Conservation (phyloP, 2,797 vertebrate genomes). For the Acanthis flammea region DNA sequence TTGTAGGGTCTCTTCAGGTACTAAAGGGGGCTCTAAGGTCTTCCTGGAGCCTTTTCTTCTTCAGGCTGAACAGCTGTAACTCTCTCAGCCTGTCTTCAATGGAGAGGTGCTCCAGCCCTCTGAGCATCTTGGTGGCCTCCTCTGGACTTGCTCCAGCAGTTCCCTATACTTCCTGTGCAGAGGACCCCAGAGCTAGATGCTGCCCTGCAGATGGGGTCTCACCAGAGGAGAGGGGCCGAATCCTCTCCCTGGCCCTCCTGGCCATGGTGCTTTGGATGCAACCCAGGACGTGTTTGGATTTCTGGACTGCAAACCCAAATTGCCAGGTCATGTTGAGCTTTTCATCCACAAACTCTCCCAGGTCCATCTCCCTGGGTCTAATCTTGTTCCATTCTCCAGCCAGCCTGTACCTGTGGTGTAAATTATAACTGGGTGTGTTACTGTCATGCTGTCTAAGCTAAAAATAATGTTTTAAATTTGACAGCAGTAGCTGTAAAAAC, state of each 20-base stretch:
- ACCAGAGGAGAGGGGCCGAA: neutral
- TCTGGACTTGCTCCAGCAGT: neutral
- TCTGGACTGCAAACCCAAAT: neutral
- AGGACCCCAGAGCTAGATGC: neutral
- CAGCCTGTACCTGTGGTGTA: neutral
- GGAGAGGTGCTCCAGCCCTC: neutral
- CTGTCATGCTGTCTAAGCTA: neutral
- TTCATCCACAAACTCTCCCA: neutral
- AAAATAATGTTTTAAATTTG: neutral
- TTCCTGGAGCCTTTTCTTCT: neutral
- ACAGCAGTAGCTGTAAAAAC: neutral
- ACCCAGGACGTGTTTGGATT: rapidly evolving
- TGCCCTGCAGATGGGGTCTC: neutral
- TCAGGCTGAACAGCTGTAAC: neutral
- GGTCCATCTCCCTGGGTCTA: neutral
- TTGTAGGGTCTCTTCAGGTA: neutral
- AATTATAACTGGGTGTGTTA: neutral
- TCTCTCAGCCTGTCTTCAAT: rapidly evolving
- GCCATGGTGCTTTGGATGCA: rapidly evolving
- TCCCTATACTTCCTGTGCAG: neutral
- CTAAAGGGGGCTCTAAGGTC: neutral
- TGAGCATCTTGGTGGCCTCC: neutral
- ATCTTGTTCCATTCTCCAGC: neutral
- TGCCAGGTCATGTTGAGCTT: neutral
- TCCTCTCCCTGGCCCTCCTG: neutral